These are phyloP conservation scores for Aldrovandia affinis DNA, from an alignment of 2,797 vertebrate species.

Conservation along the genomic window DNA sequence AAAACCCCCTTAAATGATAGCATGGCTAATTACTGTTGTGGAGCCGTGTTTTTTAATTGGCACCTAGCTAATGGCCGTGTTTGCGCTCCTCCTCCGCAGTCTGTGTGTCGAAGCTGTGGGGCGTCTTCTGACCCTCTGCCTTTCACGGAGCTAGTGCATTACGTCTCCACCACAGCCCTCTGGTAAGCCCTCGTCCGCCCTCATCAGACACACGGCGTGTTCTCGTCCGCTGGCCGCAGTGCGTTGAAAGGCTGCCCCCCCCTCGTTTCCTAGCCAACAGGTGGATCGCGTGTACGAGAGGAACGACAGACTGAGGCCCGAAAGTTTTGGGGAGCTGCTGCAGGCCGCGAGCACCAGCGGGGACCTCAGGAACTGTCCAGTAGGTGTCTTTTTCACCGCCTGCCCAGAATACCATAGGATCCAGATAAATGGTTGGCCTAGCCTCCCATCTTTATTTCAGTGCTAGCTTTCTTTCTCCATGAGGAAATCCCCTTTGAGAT, in stretches of 20 bases:
- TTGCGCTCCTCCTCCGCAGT: conserved; percentile 65
- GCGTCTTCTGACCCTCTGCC: conserved; percentile 96
- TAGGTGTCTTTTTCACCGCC: conserved; percentile 64
- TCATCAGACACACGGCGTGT: too few species aligned
- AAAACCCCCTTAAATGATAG: conserved; percentile 31
- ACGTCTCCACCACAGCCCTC: conserved; percentile 93
- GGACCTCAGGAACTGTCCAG: conserved; percentile 93
- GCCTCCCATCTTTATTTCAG: too few species aligned
- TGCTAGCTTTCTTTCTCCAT: too few species aligned
- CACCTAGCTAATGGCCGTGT: conserved; percentile 31
- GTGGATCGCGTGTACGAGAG: conserved; percentile 52
- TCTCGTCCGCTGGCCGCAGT: neutral
- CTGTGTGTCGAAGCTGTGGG: conserved; percentile 92
- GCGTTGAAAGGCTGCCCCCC: too few species aligned
- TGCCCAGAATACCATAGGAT: neutral
- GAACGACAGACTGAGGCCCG: conserved; percentile 79
- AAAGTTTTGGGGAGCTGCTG: conserved; percentile 89
- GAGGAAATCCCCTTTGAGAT: too few species aligned
- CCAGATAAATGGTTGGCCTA: neutral
- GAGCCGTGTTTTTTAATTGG: conserved; percentile 17
- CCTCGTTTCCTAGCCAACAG: conserved; percentile 67
- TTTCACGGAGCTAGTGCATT: conserved; percentile 95
- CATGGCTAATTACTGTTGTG: conserved; percentile 44
- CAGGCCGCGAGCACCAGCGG: conserved; percentile 89
- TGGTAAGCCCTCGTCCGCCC: conserved; percentile 78